Evolutionary conservation across 1,140 invertebrate species (phyloP).

Genomic region (Drosophila lacteicornis): DNA sequence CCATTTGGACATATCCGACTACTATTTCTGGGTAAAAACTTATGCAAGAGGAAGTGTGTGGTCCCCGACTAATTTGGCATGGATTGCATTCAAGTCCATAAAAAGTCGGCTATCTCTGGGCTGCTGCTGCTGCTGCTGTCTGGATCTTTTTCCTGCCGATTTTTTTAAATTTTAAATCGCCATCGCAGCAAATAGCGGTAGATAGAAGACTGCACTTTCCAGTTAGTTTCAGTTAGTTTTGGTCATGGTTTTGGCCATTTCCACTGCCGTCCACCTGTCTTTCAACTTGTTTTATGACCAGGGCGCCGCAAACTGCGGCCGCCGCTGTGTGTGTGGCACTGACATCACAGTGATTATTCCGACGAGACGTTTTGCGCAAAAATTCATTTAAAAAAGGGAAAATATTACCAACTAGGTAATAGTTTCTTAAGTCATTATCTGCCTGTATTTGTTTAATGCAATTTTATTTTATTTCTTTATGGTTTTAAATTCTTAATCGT

Average conservation of each 20-base stretch:
- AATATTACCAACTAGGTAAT: not conserved
- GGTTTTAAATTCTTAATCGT: too few species aligned
- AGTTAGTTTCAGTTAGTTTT: constrained; percentile 34
- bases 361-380: not conserved
- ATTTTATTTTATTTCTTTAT: too few species aligned
- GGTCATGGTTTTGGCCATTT: constrained; percentile 36
- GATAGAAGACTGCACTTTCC: constrained; percentile 1
- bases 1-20: constrained; percentile 11
- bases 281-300: constrained; percentile 36
- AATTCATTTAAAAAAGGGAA: not conserved
- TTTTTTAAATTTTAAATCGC: constrained; percentile 24
- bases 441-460: too few species aligned
- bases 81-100: constrained; percentile 21
- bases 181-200: constrained; percentile 32
- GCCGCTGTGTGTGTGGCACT: constrained; percentile 21
- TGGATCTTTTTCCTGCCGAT: constrained; percentile 36
- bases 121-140: too few species aligned
- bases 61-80: constrained; percentile 23
- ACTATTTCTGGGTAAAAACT: constrained; percentile 23
- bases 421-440: too few species aligned
- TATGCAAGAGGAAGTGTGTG: constrained; percentile 35
- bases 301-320: constrained; percentile 12
- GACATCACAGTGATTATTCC: constrained; percentile 20
- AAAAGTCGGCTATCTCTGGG: not conserved
- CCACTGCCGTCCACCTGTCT: constrained; percentile 27